Base-by-base conservation (phyloP, 2,888 invertebrate genomes). In the Timandra comae region DNA sequence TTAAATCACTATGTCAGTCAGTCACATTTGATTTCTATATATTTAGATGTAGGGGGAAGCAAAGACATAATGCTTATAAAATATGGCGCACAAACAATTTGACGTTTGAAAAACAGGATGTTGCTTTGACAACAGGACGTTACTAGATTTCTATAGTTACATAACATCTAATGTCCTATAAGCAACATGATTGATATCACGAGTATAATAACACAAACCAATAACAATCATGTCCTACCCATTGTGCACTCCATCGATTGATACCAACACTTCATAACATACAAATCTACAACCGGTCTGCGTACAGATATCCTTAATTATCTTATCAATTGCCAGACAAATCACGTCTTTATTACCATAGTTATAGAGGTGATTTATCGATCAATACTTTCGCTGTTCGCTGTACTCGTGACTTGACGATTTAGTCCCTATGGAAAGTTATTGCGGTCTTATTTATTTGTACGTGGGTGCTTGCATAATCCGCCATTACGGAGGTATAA, bases 381-480 rank as follows among this genome's bases (percentile, higher is more conserved):
- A 22, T 10, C 10, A 31, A 27, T 42, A 40, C 41, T 35, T 42
- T 40, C 25, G 59, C 48, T 51, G 53, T 49, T 37, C 46, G 38
- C 33, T 36, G 47, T 49, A 61, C 63, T 77, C 82, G 82, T 82
- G 82, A 84, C 82, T 76, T 46, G 73, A 63, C 77, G 80, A 81
- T 82, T 82, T 77, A 61, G 73, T 71, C 69, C 70, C 72, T 69
- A 78, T 80, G 64, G 75, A 79, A 81, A 80, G 80, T 79, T 82
- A 80, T 81, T 78, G 71, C 70, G 44, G 64, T 63, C 68, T 70
- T 68, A 73, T 79, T 74, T 79, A 76, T 81, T 78, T 72, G 71
- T 78, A 80, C 78, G 79, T 81, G 75, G 80, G 75, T 60, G 76
- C 71, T 79, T 80, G 77, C 74, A 65, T 70, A 79, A 79, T 56